Conservation (phyloP, 2,797 vertebrate genomes). For the Oceanodroma leucorhoa region DNA sequence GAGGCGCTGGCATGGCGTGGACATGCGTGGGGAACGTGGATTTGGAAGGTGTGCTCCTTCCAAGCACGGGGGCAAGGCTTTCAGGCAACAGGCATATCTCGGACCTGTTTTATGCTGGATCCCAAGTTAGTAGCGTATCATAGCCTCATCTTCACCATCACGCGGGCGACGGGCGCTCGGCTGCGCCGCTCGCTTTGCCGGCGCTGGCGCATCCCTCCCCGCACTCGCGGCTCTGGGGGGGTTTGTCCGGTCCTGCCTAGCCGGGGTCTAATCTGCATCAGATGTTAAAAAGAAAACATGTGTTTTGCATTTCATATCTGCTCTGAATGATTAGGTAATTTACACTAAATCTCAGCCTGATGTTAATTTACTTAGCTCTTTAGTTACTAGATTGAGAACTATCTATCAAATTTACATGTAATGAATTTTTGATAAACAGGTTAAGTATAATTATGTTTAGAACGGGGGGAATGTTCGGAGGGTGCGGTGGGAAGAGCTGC, state of each 20-base stretch:
- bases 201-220: rapidly evolving
- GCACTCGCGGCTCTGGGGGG: rapidly evolving
- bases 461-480: background rate
- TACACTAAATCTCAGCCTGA: background rate
- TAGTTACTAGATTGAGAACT: background rate
- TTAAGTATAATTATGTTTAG: background rate
- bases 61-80: too few relatives aligned
- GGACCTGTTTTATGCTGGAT: too few relatives aligned
- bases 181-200: background rate
- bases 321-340: background rate
- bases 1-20: rapidly evolving
- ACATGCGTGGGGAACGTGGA: rapidly evolving
- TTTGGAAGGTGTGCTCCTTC: background rate
- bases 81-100: rapidly evolving
- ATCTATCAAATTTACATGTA: background rate
- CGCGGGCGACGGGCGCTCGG: rapidly evolving
- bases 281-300: rapidly evolving
- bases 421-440: background rate
- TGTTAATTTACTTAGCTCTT: conserved; percentile 21
- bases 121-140: rapidly evolving
- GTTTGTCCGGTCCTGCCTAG: background rate
- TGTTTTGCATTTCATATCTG: background rate
- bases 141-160: background rate
- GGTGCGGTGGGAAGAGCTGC: background rate
- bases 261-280: too few relatives aligned